phyloP scores from a whole-genome alignment of 2,888 invertebrate genomes.

The Lepidocyrtoides sp. region DNA sequence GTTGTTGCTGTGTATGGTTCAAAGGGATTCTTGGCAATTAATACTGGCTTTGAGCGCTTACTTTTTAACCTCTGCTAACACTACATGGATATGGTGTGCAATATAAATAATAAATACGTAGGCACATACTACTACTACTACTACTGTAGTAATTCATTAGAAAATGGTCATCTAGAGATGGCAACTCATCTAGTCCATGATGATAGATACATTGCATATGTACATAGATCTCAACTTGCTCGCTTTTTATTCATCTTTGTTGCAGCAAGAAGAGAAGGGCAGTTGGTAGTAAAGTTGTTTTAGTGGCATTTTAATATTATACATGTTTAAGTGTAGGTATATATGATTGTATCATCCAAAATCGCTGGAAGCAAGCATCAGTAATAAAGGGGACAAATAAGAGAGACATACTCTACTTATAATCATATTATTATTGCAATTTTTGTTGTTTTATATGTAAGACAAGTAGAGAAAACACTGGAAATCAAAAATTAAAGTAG shows the following conservation, averaged over 20 bases:
- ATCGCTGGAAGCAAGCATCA: constrained; percentile 21
- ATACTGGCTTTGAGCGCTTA: constrained; percentile 55
- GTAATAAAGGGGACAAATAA: constrained; percentile 48
- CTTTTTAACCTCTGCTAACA: neutral
- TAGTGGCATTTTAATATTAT: too few relatives aligned
- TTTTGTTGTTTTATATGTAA: constrained; percentile 15
- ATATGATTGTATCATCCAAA: neutral
- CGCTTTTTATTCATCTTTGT: neutral
- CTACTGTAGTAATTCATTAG: neutral
- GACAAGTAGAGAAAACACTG: neutral
- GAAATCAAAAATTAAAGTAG: constrained; percentile 13
- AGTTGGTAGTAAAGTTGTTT: neutral
- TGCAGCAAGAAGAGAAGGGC: neutral
- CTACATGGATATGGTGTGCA: too few relatives aligned
- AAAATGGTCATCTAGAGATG: neutral
- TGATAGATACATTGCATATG: neutral
- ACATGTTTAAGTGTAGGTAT: neutral
- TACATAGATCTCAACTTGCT: constrained; percentile 11
- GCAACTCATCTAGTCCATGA: neutral
- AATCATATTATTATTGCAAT: constrained; percentile 44
- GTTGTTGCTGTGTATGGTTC: constrained; percentile 67
- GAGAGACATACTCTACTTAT: constrained; percentile 22
- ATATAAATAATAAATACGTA: neutral
- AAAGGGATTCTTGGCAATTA: constrained; percentile 80
- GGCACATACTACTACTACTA: neutral